Evolutionary conservation across 2,888 invertebrate genomes (phyloP).

Genomic region (Drosophila robusta): DNA sequence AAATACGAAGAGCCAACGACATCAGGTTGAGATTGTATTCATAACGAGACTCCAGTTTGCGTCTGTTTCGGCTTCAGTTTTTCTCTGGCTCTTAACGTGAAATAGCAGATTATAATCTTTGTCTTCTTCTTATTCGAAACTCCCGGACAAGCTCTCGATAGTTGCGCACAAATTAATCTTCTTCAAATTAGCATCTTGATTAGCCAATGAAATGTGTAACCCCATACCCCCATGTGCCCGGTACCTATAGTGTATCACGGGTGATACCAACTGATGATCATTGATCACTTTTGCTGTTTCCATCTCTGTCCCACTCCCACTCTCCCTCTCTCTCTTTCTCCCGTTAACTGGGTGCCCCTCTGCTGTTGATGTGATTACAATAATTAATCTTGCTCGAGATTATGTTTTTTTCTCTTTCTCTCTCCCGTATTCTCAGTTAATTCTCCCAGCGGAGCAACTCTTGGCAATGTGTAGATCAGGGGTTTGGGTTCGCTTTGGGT

Average conservation of each 20-base stretch:
- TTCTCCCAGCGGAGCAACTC: conserved; percentile 46
- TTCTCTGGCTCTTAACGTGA: conserved; percentile 26
- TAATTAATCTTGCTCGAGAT: conserved; percentile 82
- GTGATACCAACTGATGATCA: conserved; percentile 76
- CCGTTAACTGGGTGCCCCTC: conserved; percentile 28
- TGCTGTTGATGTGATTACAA: conserved; percentile 83
- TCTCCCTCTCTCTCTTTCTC: conserved; percentile 2
- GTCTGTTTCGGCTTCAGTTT: conserved; percentile 10
- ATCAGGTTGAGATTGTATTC: conserved; percentile 50
- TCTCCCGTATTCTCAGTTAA: conserved; percentile 8
- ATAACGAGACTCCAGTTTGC: conserved; percentile 60
- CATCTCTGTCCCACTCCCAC: not conserved
- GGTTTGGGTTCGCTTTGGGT: conserved; percentile 18
- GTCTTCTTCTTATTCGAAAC: conserved; percentile 3
- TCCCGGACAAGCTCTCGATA: conserved; percentile 38
- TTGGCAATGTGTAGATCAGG: conserved; percentile 45
- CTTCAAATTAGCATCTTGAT: conserved; percentile 83
- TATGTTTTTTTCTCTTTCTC: conserved; percentile 44
- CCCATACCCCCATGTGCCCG: conserved; percentile 40
- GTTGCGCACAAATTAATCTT: conserved; percentile 79
- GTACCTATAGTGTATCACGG: conserved; percentile 14
- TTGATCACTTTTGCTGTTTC: conserved; percentile 52
- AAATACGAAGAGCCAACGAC: conserved; percentile 51
- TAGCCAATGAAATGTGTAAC: conserved; percentile 80
- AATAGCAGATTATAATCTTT: conserved; percentile 61